Percentiles rank a stretch among this genome's conserved stretches.
These are phyloP conservation scores for Antennarius striatus DNA, from an alignment of 2,113 vertebrate species.

Conservation along the genomic window DNA sequence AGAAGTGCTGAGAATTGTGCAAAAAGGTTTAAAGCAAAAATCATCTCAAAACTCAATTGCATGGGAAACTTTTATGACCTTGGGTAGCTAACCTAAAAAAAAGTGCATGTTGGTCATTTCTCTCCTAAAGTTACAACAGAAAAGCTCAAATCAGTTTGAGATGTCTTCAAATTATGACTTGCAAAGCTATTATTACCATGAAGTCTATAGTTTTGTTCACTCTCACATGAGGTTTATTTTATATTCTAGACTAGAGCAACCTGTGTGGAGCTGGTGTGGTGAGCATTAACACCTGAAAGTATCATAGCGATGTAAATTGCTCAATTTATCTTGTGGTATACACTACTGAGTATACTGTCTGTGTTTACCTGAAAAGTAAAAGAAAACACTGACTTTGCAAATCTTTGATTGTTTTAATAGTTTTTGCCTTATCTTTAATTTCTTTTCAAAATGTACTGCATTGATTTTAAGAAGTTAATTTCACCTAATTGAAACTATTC, in stretches of 20 bases:
- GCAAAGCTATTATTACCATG: constrained; percentile 7
- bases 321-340: no score
- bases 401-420: no score
- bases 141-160: constrained; percentile 10
- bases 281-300: no score
- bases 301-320: no score
- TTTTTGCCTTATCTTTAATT: no score
- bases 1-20: constrained; percentile 58
- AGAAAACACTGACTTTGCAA: no score
- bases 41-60: constrained; percentile 51
- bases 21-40: constrained; percentile 57
- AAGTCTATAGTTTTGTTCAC: constrained; percentile 12
- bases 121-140: constrained; percentile 26
- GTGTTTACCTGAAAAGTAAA: no score
- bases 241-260: background rate
- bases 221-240: constrained; percentile 7
- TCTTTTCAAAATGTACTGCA: no score
- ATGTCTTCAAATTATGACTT: constrained; percentile 26
- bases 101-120: constrained; percentile 24
- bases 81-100: constrained; percentile 31
- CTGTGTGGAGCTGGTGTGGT: background rate
- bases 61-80: constrained; percentile 49
- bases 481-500: no score
- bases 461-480: no score
- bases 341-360: no score